phyloP scores from a whole-genome alignment of 2,797 vertebrate species.

The Champsocephalus gunnari region DNA sequence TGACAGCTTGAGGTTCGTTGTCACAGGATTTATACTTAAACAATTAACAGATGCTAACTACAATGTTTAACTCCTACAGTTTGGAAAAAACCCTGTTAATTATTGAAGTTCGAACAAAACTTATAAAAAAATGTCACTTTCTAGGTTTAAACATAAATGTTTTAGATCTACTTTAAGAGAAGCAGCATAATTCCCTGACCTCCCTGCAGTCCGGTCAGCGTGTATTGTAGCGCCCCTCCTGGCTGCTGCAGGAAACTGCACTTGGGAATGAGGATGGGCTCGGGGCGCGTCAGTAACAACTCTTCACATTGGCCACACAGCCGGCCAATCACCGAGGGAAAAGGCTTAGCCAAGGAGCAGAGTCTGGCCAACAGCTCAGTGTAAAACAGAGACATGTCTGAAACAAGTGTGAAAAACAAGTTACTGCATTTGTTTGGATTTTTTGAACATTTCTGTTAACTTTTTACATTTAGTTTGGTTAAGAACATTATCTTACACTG shows the following conservation, averaged over 20 bases:
- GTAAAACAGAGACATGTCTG: conserved; percentile 82
- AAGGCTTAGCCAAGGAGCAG: conserved; percentile 64
- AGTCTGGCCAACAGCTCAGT: conserved; percentile 85
- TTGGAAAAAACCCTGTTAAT: not conserved
- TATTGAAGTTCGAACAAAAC: not conserved
- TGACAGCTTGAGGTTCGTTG: not conserved
- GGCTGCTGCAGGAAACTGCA: conserved; percentile 86
- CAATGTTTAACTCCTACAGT: not conserved
- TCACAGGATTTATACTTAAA: not conserved
- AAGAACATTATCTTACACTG: not conserved
- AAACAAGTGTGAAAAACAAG: not conserved
- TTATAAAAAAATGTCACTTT: too few relatives aligned
- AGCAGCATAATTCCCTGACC: conserved; percentile 62
- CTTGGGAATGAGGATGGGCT: conserved; percentile 83
- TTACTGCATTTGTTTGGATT: not conserved
- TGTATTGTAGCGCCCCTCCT: conserved; percentile 79
- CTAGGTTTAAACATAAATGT: not conserved
- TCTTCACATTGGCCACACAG: conserved; percentile 84
- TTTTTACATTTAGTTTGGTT: not conserved
- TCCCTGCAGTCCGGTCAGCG: conserved; percentile 79
- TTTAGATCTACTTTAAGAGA: not conserved
- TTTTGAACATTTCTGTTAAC: not conserved
- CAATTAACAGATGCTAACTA: not conserved
- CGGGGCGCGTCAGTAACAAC: conserved; percentile 77
- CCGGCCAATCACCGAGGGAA: conserved; percentile 76